These are phyloP conservation scores for Ernsta delagoae DNA, from an alignment of 2,888 invertebrate genomes.

Conservation along the genomic window DNA sequence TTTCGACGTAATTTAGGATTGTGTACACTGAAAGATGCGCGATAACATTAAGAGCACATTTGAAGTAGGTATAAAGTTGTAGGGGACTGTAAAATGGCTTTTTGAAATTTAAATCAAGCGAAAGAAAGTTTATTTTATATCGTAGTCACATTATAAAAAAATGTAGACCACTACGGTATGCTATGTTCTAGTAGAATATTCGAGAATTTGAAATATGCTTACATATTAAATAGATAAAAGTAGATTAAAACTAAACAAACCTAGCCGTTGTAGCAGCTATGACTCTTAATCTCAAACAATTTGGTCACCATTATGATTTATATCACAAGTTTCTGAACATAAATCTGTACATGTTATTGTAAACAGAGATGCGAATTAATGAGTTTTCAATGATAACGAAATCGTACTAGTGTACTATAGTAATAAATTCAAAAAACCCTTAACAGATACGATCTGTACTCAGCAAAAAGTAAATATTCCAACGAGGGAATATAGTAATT, in stretches of 20 bases:
- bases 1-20: conserved; percentile 13
- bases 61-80: too few species aligned
- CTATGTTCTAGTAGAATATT: too few species aligned
- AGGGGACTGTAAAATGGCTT: too few species aligned
- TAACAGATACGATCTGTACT: not conserved
- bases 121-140: too few species aligned
- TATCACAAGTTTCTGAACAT: not conserved
- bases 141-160: too few species aligned
- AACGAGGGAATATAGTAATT: not conserved
- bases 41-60: not conserved
- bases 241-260: too few species aligned
- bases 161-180: too few species aligned
- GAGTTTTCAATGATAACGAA: not conserved
- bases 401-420: not conserved
- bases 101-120: too few species aligned
- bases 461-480: not conserved
- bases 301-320: not conserved
- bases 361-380: not conserved
- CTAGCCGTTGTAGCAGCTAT: too few species aligned
- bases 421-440: conserved; percentile 3
- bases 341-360: not conserved
- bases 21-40: not conserved
- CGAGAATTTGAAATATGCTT: too few species aligned
- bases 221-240: too few species aligned
- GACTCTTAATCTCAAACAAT: too few species aligned